Conservation (phyloP, 2,797 vertebrate genomes). For the Malacoraja senta region DNA sequence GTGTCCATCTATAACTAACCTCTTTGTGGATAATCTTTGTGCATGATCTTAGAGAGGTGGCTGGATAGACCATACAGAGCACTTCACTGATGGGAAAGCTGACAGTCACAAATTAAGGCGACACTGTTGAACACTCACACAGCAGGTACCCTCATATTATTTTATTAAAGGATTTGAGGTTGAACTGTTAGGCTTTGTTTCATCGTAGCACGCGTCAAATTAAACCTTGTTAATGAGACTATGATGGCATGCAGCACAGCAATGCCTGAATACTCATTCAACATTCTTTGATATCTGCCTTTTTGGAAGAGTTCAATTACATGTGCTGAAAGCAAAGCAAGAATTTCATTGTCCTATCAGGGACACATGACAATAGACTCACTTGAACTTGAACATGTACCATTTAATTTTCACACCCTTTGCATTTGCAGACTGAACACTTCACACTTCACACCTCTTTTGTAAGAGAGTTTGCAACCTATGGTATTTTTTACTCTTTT, state of each 20-base stretch:
- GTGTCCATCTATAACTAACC: not conserved
- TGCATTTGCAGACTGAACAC: not conserved
- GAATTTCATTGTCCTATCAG: too few relatives aligned
- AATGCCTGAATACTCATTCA: not conserved
- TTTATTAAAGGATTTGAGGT: too few relatives aligned
- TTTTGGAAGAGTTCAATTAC: not conserved
- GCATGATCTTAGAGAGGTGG: not conserved
- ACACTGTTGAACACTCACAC: too few relatives aligned
- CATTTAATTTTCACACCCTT: not conserved
- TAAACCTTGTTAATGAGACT: not conserved
- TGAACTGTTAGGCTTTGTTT: not conserved
- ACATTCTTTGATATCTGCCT: not conserved
- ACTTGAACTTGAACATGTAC: too few relatives aligned
- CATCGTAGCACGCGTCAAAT: not conserved
- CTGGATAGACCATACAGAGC: not conserved
- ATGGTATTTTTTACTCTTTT: not conserved
- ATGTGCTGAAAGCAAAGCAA: too few relatives aligned
- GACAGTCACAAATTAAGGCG: not conserved
- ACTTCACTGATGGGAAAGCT: not conserved
- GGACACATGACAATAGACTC: too few relatives aligned
- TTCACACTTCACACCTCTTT: not conserved
- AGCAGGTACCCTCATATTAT: too few relatives aligned
- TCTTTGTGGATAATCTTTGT: not conserved
- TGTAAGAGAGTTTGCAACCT: not conserved
- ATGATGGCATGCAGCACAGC: not conserved